Evolutionary conservation across 2,797 vertebrate genomes (phyloP), one percentile per base, ranked within the genome.

Genomic region (Spinus olivaceus): DNA sequence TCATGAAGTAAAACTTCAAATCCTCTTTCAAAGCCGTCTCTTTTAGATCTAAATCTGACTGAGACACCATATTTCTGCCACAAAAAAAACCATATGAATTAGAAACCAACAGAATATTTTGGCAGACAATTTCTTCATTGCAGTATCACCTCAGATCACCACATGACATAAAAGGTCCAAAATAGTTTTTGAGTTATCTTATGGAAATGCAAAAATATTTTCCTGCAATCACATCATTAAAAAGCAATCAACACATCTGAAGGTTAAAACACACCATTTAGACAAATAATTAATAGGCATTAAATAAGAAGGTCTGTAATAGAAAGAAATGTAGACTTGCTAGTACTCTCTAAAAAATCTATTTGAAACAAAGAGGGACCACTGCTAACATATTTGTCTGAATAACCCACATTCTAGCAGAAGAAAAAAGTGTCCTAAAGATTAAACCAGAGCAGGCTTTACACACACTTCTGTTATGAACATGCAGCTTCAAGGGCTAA

Each of bases 1-100:
- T 99, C 99, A 99, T 99, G 95, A 99, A 99, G 97, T 99, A 99
- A 96, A 98, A 99, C 91, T 93, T 98, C 82, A 99, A 98, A 96
- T 99, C 99, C 91, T 99, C 98, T 96, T 98, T 98, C 88, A 99
- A 97, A 24, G 79, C 92, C 1, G 96, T 89, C 93, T 98, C 98
- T 66, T 95, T 97, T 50, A 98, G 97, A 56, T 98, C 98, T 67
- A 97, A 82, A 50, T 98, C 91, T 20, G 98, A 98, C 69, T 95
- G 97, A 57, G 94, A 83, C 97, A 97, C 97, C 73, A 72, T 79
- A 44, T 84, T 95, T 93, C 97, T 98, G 96, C 73, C 80, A 81
- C 65, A 37, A 76, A 93, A 92, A 6, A 97, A 32, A 53, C 14
- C 10, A 90, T 1, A 2, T 67, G 47, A 57, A 81, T 97, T 90